These are phyloP conservation scores for Lampropteryx suffumata DNA, from an alignment of 2,888 invertebrate genomes.

Conservation along the genomic window DNA sequence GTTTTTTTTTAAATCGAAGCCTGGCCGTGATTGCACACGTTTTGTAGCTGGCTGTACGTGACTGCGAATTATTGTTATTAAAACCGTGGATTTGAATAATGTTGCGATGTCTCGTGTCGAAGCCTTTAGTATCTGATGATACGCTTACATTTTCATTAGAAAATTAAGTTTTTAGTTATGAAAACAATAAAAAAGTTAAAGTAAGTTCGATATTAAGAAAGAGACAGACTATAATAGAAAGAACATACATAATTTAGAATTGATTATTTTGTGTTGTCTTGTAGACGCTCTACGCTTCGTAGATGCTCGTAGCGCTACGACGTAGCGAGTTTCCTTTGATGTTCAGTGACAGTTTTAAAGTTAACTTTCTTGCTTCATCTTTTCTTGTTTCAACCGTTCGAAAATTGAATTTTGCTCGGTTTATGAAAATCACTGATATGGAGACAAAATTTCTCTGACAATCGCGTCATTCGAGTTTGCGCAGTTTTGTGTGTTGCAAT, in stretches of 20 bases:
- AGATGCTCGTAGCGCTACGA: conserved; percentile 23
- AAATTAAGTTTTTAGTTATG: background rate
- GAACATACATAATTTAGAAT: background rate
- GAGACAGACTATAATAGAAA: background rate
- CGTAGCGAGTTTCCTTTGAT: conserved; percentile 4
- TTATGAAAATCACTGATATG: too few species aligned
- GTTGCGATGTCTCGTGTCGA: conserved; percentile 8
- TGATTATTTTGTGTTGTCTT: background rate
- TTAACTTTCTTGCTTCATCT: too few species aligned
- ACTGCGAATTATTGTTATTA: conserved; percentile 26
- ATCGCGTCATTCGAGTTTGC: too few species aligned
- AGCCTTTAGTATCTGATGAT: conserved; percentile 10
- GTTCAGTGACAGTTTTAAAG: too few species aligned
- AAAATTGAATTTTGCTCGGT: too few species aligned
- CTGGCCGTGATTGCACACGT: conserved; percentile 39
- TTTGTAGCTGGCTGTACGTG: conserved; percentile 29
- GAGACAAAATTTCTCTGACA: too few species aligned
- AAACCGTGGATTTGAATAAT: conserved; percentile 14
- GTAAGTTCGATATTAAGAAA: background rate
- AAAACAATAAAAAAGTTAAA: background rate
- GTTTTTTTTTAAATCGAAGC: conserved; percentile 47
- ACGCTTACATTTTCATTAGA: background rate
- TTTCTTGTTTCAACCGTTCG: too few species aligned
- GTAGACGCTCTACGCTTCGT: conserved; percentile 15
- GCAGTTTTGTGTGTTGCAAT: too few species aligned